phyloP scores from a whole-genome alignment of 2,113 vertebrate genomes.

The Jaculus jaculus region DNA sequence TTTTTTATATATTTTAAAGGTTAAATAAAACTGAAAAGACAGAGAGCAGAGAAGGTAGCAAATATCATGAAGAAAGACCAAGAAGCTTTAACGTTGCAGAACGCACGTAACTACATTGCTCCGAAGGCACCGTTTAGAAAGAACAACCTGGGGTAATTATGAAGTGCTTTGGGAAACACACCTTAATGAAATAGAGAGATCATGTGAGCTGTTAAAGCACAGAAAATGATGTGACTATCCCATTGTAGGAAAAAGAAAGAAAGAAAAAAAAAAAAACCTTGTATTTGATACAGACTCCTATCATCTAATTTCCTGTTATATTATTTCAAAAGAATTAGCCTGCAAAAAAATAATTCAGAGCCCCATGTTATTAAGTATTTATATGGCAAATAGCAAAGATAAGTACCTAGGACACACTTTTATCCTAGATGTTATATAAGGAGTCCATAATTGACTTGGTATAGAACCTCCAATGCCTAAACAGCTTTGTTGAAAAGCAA shows the following conservation, averaged over 20 bases:
- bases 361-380: conserved; percentile 43
- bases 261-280: background rate
- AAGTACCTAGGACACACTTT: background rate
- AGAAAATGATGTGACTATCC: background rate
- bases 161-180: background rate
- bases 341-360: background rate
- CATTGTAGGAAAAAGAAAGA: background rate
- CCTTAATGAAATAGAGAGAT: background rate
- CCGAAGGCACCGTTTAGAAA: background rate
- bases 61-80: background rate
- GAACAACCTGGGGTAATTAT: background rate
- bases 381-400: conserved; percentile 18
- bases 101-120: background rate
- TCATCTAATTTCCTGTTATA: background rate
- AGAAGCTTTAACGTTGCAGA: background rate
- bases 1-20: background rate
- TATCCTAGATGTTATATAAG: conserved; percentile 1
- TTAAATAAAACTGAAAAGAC: conserved; percentile 10
- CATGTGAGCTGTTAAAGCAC: background rate
- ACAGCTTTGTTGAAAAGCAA: background rate
- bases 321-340: background rate
- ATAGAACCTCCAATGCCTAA: background rate
- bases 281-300: background rate
- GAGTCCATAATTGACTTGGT: background rate
- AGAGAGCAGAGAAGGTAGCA: background rate